Conservation (phyloP, 2,797 vertebrate species). For the Setipinna tenuifilis region DNA sequence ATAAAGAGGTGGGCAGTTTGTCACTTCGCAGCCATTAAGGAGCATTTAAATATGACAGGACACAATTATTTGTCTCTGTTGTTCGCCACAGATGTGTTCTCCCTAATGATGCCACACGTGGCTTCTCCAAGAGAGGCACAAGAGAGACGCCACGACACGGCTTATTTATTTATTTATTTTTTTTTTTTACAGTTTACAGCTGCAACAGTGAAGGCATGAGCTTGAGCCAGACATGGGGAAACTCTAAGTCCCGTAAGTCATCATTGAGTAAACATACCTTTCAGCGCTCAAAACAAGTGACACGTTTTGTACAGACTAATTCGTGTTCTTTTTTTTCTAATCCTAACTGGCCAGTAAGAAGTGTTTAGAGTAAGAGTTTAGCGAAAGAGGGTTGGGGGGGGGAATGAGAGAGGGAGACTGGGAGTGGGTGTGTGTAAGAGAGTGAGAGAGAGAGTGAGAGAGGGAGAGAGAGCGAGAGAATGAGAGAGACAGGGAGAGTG, state of each 20-base stretch:
- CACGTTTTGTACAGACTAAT: slow-evolving; percentile 22
- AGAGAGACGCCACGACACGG: neutral
- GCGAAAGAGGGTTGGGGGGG: neutral
- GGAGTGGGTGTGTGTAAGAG: neutral
- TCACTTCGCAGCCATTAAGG: slow-evolving; percentile 59
- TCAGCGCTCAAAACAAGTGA: slow-evolving; percentile 18
- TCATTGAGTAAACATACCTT: slow-evolving; percentile 18
- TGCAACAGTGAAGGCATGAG: slow-evolving; percentile 18
- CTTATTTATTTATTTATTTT: neutral
- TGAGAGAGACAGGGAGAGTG: neutral
- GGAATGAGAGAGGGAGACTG: neutral
- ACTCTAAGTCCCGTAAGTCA: neutral
- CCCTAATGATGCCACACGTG: slow-evolving; percentile 57
- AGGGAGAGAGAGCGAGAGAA: no score
- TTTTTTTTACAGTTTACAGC: slow-evolving; percentile 23
- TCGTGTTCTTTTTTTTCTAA: slow-evolving; percentile 27
- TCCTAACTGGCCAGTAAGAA: slow-evolving; percentile 31
- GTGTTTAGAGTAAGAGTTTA: neutral
- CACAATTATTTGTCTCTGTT: slow-evolving; percentile 62
- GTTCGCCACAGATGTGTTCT: slow-evolving; percentile 58
- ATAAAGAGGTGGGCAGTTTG: slow-evolving; percentile 48
- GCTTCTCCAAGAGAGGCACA: slow-evolving; percentile 42
- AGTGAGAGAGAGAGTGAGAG: slow-evolving; percentile 15
- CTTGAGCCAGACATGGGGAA: slow-evolving; percentile 43
- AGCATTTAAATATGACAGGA: slow-evolving; percentile 71